These are phyloP conservation scores for Drosophila robusta DNA, from an alignment of 2,888 invertebrate species.

Conservation along the genomic window DNA sequence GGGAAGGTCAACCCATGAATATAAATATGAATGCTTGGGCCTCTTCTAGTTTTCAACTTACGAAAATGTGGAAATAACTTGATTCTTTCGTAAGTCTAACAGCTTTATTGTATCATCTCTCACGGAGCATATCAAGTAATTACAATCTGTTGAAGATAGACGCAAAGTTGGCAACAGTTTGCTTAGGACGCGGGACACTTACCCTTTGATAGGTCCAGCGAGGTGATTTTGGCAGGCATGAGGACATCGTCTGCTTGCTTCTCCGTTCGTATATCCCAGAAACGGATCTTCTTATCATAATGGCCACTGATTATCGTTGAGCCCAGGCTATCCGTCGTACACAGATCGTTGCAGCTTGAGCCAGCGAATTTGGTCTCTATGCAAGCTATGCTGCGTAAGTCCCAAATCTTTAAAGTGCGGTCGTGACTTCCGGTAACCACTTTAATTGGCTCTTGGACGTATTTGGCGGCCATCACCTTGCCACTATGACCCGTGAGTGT, in stretches of 20 bases:
- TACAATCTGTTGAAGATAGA: slow-evolving; percentile 89
- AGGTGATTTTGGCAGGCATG: slow-evolving; percentile 97
- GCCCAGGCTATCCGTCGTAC: slow-evolving; percentile 93
- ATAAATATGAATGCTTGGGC: no score
- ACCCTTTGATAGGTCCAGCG: slow-evolving; percentile 97
- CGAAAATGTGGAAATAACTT: slow-evolving; percentile 95
- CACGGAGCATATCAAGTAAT: slow-evolving; percentile 95
- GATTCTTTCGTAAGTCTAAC: slow-evolving; percentile 97
- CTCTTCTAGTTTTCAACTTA: slow-evolving; percentile 85
- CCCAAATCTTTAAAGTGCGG: slow-evolving; percentile 99
- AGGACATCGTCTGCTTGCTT: slow-evolving; percentile 93
- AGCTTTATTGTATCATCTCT: slow-evolving; percentile 97
- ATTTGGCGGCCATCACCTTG: slow-evolving; percentile 98
- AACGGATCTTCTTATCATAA: slow-evolving; percentile 97
- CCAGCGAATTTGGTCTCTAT: slow-evolving; percentile 97
- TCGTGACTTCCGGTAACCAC: slow-evolving; percentile 99
- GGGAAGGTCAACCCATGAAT: background rate
- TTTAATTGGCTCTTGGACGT: slow-evolving; percentile 95
- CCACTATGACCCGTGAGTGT: slow-evolving; percentile 91
- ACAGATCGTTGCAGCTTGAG: slow-evolving; percentile 98
- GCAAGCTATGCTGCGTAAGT: slow-evolving; percentile 96
- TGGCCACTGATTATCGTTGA: slow-evolving; percentile 98
- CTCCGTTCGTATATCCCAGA: slow-evolving; percentile 98
- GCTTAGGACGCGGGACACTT: background rate
- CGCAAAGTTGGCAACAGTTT: background rate